These are phyloP conservation scores for Pterostichus niger DNA, from an alignment of 2,888 invertebrate species.

Conservation along the genomic window DNA sequence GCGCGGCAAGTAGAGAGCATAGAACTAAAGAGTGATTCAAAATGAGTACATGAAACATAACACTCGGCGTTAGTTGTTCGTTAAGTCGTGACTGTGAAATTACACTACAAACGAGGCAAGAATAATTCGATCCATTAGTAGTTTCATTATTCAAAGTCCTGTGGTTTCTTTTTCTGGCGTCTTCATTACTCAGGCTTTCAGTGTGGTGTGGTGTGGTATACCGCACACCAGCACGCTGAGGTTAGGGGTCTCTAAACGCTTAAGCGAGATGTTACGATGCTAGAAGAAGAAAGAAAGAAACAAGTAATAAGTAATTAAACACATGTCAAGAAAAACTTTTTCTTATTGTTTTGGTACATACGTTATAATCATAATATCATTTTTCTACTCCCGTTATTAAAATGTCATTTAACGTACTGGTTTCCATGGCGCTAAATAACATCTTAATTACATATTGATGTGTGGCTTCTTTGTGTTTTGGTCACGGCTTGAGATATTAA, in stretches of 20 bases:
- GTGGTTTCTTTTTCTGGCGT: constrained; percentile 22
- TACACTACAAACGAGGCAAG: constrained; percentile 62
- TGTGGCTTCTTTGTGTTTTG: too few relatives aligned
- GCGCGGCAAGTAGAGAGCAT: not conserved
- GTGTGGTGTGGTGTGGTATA: not conserved
- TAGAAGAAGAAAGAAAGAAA: not conserved
- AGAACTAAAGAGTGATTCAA: constrained; percentile 6
- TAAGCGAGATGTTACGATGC: constrained; percentile 33
- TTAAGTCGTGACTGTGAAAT: constrained; percentile 50
- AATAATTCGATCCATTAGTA: constrained; percentile 64
- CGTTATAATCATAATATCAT: too few relatives aligned
- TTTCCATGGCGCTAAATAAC: too few relatives aligned
- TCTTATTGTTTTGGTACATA: too few relatives aligned
- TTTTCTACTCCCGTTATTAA: too few relatives aligned
- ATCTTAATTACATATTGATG: too few relatives aligned
- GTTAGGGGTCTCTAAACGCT: not conserved
- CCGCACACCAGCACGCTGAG: constrained; percentile 3
- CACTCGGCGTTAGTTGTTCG: constrained; percentile 38
- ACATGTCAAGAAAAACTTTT: not conserved
- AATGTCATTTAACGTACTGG: too few relatives aligned
- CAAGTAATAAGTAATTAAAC: constrained; percentile 3
- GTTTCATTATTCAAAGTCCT: constrained; percentile 63
- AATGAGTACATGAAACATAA: constrained; percentile 47
- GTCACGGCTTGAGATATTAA: too few relatives aligned
- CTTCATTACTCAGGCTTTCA: constrained; percentile 37